Base-by-base conservation (phyloP, 2,888 invertebrate genomes). In the Vandiemenella viatica region DNA sequence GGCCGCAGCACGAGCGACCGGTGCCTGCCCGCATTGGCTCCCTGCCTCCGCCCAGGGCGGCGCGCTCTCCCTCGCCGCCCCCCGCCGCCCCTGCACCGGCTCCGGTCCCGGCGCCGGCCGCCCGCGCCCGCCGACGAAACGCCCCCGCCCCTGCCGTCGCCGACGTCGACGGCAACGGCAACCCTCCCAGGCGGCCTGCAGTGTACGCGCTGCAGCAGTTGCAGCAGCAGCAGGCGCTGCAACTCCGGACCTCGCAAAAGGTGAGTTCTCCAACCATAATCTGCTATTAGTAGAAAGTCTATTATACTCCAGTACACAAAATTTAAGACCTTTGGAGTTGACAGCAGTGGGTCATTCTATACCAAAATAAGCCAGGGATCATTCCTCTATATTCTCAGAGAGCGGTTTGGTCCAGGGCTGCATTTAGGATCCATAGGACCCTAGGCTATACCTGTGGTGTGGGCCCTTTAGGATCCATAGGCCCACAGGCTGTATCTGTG, bases 201-300 rank as follows among this genome's bases (percentile, higher is more conserved):
- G 40, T 51, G 37, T 47, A 50, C 37, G 37, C 52, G 10, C 46
- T 52, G 17, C 50, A 52, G n/a, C n/a, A n/a, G 37, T 52, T 55
- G 49, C 63, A 66, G 54, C 64, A 65, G 53, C 64, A 67, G 54
- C 65, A 67, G 56, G 53, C 60, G 52, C 57, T 62, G 46, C 63
- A 62, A 58, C 59, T 59, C 56, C 63, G 62, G 57, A 62, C 64
- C 54, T 68, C 67, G 56, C 68, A 69, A 49, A 65, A 66, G 63
- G 67, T 67, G 58, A 50, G 45, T 46, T n/a, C n/a, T n/a, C n/a
- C n/a, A n/a, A n/a, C n/a, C n/a, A n/a, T n/a, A n/a, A n/a, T n/a
- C n/a, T n/a, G n/a, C n/a, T n/a, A n/a, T n/a, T n/a, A n/a, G n/a
- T n/a, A n/a, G n/a, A n/a, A n/a, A n/a, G n/a, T n/a, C n/a, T n/a